phyloP scores from a whole-genome alignment of 2,888 invertebrate species.

The Rhyacophila evoluta region DNA sequence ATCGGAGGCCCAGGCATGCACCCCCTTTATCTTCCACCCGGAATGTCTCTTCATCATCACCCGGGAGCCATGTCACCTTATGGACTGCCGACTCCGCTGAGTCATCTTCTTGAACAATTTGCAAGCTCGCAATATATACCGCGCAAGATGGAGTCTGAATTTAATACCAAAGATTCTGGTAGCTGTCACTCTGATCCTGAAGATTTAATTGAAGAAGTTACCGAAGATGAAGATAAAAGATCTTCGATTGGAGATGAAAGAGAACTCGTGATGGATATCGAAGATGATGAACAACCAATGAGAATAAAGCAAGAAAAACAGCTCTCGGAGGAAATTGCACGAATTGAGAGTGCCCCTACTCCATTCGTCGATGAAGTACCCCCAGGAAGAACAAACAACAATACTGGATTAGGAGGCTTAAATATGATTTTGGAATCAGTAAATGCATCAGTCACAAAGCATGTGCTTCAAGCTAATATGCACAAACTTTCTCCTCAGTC shows the following conservation, averaged over 20 bases:
- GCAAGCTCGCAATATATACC: slow-evolving; percentile 68
- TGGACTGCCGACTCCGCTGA: slow-evolving; percentile 71
- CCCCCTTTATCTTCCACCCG: slow-evolving; percentile 74
- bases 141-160: slow-evolving; percentile 62
- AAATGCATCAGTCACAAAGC: slow-evolving; percentile 79
- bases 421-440: slow-evolving; percentile 81
- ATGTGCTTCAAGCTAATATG: slow-evolving; percentile 77
- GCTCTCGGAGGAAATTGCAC: slow-evolving; percentile 57
- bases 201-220: slow-evolving; percentile 73
- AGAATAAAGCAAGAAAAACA: slow-evolving; percentile 67
- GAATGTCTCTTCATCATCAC: slow-evolving; percentile 68
- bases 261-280: slow-evolving; percentile 79
- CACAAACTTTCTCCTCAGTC: slow-evolving; percentile 75
- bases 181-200: slow-evolving; percentile 68
- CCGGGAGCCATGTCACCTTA: slow-evolving; percentile 66
- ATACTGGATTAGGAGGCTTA: slow-evolving; percentile 74
- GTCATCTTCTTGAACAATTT: slow-evolving; percentile 77
- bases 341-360: slow-evolving; percentile 41
- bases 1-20: slow-evolving; percentile 70
- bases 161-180: slow-evolving; percentile 57
- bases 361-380: slow-evolving; percentile 56
- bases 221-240: slow-evolving; percentile 71
- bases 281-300: slow-evolving; percentile 69
- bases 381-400: slow-evolving; percentile 61
- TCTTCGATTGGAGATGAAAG: slow-evolving; percentile 68